Percentiles rank a stretch among this genome's conserved stretches.
Conservation (phyloP, 2,113 vertebrate genomes). For the Myiopsitta monachus region DNA sequence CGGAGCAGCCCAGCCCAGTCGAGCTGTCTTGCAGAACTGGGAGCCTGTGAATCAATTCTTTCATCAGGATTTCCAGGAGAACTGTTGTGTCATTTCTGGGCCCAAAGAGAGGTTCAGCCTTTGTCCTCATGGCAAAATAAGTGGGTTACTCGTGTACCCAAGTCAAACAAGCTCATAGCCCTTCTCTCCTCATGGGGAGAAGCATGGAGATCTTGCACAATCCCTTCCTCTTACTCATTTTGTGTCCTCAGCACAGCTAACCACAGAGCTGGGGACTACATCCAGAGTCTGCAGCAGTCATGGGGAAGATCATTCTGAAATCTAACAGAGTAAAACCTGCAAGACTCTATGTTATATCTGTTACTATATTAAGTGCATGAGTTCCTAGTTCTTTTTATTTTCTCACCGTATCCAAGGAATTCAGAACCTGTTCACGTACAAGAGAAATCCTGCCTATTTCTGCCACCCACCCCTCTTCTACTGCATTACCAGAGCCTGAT, state of each 20-base stretch:
- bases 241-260: not conserved
- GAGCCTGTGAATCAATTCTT: slow-evolving; percentile 42
- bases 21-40: not conserved
- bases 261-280: slow-evolving; percentile 12
- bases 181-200: not conserved
- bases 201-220: slow-evolving; percentile 27
- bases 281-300: not conserved
- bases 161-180: slow-evolving; percentile 49
- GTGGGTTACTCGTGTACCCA: not conserved
- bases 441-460: not conserved
- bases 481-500: not conserved
- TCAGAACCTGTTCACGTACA: not conserved
- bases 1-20: not conserved
- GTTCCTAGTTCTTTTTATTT: not conserved
- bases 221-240: slow-evolving; percentile 24
- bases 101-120: not conserved
- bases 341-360: not conserved
- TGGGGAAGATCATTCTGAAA: not conserved
- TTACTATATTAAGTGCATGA: not conserved
- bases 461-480: not conserved
- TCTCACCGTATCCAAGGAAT: not conserved
- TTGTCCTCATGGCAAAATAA: not conserved
- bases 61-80: slow-evolving; percentile 34
- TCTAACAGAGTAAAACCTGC: not conserved
- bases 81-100: slow-evolving; percentile 13